These are phyloP conservation scores for Lepus americanus DNA, from an alignment of 2,113 vertebrate genomes.

Conservation along the genomic window DNA sequence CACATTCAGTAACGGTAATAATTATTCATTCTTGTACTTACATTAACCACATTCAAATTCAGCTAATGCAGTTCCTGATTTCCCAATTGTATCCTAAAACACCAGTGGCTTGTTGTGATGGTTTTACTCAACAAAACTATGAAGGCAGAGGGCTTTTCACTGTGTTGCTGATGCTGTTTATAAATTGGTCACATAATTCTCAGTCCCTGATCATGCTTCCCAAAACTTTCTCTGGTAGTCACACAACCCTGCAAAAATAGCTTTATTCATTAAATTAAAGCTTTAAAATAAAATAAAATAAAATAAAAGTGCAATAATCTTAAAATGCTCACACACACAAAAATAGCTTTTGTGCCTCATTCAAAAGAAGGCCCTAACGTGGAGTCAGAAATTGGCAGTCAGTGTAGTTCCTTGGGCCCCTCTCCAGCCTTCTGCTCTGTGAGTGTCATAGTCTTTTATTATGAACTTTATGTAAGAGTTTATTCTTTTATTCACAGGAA, in stretches of 20 bases:
- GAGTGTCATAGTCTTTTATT: background rate
- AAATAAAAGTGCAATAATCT: too few relatives aligned
- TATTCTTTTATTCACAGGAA: background rate
- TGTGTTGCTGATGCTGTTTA: background rate
- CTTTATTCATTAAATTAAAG: too few relatives aligned
- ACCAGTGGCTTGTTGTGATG: background rate
- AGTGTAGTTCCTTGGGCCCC: background rate
- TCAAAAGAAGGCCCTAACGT: background rate
- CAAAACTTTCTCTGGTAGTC: background rate
- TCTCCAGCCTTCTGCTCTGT: background rate
- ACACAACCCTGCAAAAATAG: background rate
- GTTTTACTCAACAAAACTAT: conserved; percentile 42
- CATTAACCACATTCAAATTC: background rate
- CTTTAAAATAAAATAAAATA: too few relatives aligned
- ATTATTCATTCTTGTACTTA: conserved; percentile 18
- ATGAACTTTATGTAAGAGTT: background rate
- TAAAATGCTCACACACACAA: too few relatives aligned
- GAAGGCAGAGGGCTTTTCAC: background rate
- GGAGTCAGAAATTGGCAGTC: background rate
- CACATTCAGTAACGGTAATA: background rate
- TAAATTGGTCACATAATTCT: background rate
- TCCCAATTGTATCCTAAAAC: background rate
- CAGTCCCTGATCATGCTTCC: background rate
- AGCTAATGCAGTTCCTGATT: background rate
- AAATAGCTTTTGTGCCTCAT: background rate